A percentile compares a stretch with the other conserved stretches of the same genome.
phyloP scores from a whole-genome alignment of 2,888 invertebrate species.

The Drosophila bunnanda region DNA sequence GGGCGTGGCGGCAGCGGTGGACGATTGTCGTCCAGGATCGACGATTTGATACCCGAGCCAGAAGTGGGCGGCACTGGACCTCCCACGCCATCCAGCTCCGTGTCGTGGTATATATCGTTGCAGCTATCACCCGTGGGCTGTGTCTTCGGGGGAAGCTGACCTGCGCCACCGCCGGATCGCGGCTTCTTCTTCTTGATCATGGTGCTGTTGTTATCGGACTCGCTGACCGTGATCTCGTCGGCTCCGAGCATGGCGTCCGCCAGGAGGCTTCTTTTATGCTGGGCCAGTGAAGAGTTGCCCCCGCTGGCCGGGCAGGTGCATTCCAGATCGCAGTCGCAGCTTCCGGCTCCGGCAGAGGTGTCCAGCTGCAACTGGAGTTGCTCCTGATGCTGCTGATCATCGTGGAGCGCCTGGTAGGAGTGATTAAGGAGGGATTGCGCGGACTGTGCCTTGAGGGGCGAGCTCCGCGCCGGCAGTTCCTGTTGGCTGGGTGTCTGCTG shows the following conservation, averaged over 20 bases:
- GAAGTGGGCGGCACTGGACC: conserved; percentile 38
- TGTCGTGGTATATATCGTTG: conserved; percentile 72
- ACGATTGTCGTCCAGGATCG: conserved; percentile 80
- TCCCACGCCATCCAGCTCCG: conserved; percentile 59
- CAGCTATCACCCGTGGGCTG: conserved; percentile 59
- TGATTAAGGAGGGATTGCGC: conserved; percentile 81
- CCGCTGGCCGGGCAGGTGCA: conserved; percentile 68
- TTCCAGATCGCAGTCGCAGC: conserved; percentile 81
- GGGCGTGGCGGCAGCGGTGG: conserved; percentile 84
- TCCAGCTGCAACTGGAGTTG: conserved; percentile 60
- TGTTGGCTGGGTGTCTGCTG: conserved; percentile 69
- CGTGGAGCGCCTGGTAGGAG: conserved; percentile 81
- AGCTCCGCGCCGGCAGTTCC: conserved; percentile 53
- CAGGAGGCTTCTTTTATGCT: conserved; percentile 60
- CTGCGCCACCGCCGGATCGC: conserved; percentile 44
- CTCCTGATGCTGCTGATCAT: conserved; percentile 63
- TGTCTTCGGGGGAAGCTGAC: conserved; percentile 55
- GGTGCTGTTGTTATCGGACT: conserved; percentile 82
- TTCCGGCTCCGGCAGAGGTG: conserved; percentile 58
- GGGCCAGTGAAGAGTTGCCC: conserved; percentile 29
- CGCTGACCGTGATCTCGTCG: conserved; percentile 82
- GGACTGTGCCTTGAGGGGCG: conserved; percentile 66
- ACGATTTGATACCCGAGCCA: conserved; percentile 54
- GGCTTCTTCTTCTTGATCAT: conserved; percentile 78
- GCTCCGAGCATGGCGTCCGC: conserved; percentile 80